These are phyloP conservation scores for Sparus aurata DNA, from an alignment of 2,797 vertebrate genomes.

Conservation along the genomic window DNA sequence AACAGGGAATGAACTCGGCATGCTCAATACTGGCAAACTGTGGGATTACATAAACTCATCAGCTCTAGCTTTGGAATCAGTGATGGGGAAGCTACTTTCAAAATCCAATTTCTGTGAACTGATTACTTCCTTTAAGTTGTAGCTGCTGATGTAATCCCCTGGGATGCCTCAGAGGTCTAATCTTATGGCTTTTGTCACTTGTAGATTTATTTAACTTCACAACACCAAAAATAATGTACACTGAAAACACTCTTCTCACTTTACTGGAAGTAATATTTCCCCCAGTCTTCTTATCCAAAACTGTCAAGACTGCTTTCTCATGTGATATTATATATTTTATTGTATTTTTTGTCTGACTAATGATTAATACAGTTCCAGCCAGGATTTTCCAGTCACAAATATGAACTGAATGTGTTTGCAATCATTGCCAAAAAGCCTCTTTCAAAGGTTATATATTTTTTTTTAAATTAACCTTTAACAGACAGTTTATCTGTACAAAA, in stretches of 20 bases:
- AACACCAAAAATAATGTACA: neutral
- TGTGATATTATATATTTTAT: neutral
- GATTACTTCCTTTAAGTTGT: slow-evolving; percentile 40
- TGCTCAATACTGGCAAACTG: slow-evolving; percentile 10
- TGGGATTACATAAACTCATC: slow-evolving; percentile 41
- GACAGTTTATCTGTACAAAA: neutral
- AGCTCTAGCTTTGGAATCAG: slow-evolving; percentile 14
- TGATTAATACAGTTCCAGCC: neutral
- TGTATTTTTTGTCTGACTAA: neutral
- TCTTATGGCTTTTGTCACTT: slow-evolving; percentile 35
- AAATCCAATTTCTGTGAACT: slow-evolving; percentile 39
- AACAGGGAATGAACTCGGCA: neutral
- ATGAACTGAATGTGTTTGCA: neutral
- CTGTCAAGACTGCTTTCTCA: neutral
- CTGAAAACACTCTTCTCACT: neutral
- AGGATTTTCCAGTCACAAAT: neutral
- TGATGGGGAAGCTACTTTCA: slow-evolving; percentile 18
- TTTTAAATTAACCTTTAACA: neutral
- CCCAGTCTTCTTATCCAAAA: neutral
- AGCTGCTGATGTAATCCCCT: slow-evolving; percentile 41
- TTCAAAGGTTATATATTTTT: neutral
- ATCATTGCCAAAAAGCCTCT: neutral
- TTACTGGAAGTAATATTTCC: neutral
- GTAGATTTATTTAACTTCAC: slow-evolving; percentile 30
- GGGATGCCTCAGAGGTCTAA: slow-evolving; percentile 33